Percentiles rank a stretch among this genome's conserved stretches.
Evolutionary conservation across 2,113 vertebrate species (phyloP).

Genomic region (Sarotherodon lohbergeri): DNA sequence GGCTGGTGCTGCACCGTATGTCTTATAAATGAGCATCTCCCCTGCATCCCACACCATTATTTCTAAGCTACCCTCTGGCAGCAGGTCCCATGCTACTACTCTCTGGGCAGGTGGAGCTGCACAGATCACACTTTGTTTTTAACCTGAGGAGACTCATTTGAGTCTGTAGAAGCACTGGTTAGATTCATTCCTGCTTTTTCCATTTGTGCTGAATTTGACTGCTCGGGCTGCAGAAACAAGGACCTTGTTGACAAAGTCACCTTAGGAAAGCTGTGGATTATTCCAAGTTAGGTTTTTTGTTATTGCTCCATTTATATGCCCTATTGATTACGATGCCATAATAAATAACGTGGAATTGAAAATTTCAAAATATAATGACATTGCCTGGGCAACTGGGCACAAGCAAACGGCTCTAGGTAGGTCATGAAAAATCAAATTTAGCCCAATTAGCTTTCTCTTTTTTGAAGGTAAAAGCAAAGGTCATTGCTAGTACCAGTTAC

Average conservation of each 20-base stretch:
- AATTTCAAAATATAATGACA: neutral
- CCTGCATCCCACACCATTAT: neutral
- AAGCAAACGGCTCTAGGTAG: neutral
- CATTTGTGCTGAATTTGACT: neutral
- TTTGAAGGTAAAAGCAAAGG: neutral
- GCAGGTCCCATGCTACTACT: neutral
- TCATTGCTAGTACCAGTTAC: neutral
- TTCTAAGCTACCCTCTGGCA: neutral
- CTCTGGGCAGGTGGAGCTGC: neutral
- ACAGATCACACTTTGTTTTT: neutral
- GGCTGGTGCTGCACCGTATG: neutral
- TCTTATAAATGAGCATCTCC: slow-evolving; percentile 13
- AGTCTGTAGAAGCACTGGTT: neutral
- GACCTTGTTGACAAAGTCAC: neutral
- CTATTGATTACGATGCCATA: neutral
- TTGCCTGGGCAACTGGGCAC: neutral
- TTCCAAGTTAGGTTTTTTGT: neutral
- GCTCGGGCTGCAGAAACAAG: neutral
- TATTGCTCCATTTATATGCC: neutral
- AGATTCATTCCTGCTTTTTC: neutral
- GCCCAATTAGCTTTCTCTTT: neutral
- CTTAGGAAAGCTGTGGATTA: neutral
- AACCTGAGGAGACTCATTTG: neutral
- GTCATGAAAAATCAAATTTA: neutral
- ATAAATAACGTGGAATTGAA: neutral